A percentile compares a stretch with the other conserved stretches of the same genome.
Conservation (phyloP, 1,140 invertebrate species). For the Leguminivora glycinivorella region DNA sequence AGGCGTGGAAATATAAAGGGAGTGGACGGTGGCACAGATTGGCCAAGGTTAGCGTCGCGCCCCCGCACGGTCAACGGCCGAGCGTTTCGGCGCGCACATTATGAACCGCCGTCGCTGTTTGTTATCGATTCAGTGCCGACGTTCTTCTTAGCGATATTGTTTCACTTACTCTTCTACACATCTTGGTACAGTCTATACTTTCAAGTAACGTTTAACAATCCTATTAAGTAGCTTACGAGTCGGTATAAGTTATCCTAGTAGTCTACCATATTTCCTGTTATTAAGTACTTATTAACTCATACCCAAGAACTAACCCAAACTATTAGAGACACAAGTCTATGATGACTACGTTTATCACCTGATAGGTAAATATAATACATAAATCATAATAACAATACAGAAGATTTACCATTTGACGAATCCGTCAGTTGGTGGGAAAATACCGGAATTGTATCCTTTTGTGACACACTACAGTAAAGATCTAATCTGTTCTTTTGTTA, state of each 20-base stretch:
- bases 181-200: not conserved
- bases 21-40: conserved; percentile 47
- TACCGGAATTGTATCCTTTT: too few relatives aligned
- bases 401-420: too few relatives aligned
- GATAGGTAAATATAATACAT: too few relatives aligned
- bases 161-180: not conserved
- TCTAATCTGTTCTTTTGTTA: too few relatives aligned
- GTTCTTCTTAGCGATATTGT: conserved; percentile 46
- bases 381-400: too few relatives aligned
- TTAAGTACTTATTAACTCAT: not conserved
- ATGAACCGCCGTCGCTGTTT: conserved; percentile 56
- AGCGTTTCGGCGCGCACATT: conserved; percentile 52
- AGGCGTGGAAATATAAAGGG: conserved; percentile 26
- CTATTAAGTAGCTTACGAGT: not conserved
- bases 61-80: conserved; percentile 71
- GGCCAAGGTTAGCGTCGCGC: conserved; percentile 67
- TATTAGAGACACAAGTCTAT: too few relatives aligned
- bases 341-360: too few relatives aligned
- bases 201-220: not conserved
- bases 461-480: too few relatives aligned
- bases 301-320: too few relatives aligned
- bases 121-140: conserved; percentile 68
- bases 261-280: not conserved
- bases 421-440: too few relatives aligned
- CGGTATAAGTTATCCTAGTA: not conserved